Conservation (phyloP, 2,113 vertebrate species). For the Gobiocypris rarus region DNA sequence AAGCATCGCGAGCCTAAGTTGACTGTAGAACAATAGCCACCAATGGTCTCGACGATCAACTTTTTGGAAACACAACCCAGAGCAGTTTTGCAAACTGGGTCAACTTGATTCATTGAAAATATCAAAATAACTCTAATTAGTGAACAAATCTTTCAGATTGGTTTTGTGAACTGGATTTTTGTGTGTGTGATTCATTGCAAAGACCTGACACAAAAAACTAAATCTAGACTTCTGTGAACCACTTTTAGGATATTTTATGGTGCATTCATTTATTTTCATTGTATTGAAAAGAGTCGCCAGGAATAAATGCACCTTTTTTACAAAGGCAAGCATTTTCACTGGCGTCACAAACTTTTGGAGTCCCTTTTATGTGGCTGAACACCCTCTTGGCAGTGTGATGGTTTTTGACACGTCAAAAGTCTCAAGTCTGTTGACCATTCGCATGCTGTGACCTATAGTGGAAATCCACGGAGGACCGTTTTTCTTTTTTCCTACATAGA, state of each 20-base stretch:
- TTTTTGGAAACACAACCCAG: no score
- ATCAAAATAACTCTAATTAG: no score
- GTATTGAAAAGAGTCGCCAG: no score
- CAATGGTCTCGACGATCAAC: no score
- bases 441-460: slow-evolving; percentile 49
- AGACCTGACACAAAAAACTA: background rate
- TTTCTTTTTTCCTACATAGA: slow-evolving; percentile 30
- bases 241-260: background rate
- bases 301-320: background rate
- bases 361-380: no score
- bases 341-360: background rate
- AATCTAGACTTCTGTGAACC: background rate
- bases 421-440: slow-evolving; percentile 34
- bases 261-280: background rate
- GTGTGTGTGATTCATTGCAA: background rate
- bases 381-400: background rate
- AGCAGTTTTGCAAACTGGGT: background rate
- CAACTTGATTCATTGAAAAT: no score
- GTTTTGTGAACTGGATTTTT: background rate
- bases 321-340: background rate
- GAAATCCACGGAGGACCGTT: slow-evolving; percentile 21
- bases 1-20: no score
- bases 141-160: background rate
- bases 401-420: background rate
- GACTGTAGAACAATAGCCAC: no score